These are phyloP conservation scores for Cebidichthys violaceus DNA, from an alignment of 2,113 vertebrate species.

Conservation along the genomic window DNA sequence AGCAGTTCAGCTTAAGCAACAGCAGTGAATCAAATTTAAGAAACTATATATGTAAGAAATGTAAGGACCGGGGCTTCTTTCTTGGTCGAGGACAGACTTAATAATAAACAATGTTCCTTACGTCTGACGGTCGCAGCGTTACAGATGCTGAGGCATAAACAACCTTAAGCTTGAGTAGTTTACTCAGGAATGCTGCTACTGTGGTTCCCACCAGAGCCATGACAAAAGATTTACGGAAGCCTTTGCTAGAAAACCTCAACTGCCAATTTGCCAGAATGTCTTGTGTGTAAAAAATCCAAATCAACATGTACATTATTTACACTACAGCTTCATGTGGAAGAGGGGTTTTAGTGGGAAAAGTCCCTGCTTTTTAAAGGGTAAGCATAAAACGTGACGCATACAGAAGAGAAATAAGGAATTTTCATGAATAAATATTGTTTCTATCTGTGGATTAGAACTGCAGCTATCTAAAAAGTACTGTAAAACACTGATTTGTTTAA, in stretches of 20 bases:
- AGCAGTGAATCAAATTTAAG: not conserved
- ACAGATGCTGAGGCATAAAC: constrained; percentile 10
- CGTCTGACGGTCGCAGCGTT: not conserved
- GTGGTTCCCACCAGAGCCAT: constrained; percentile 13
- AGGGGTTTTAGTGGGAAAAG: not conserved
- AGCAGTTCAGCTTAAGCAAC: not conserved
- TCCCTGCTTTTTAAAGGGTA: not conserved
- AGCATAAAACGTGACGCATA: not conserved
- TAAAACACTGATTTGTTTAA: constrained; percentile 38
- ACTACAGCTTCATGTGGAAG: constrained; percentile 3
- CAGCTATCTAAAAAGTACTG: not conserved
- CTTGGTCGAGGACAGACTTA: not conserved
- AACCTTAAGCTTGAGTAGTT: constrained; percentile 9
- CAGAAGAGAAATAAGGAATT: not conserved
- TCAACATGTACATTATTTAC: not conserved
- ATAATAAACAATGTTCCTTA: not conserved
- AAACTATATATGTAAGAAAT: not conserved
- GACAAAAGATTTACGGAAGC: constrained; percentile 27
- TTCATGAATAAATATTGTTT: not conserved
- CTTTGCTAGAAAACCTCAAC: not conserved
- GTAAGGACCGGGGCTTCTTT: too few relatives aligned
- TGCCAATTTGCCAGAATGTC: constrained; percentile 3
- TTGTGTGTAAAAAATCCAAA: constrained; percentile 16
- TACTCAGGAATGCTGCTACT: constrained; percentile 27
- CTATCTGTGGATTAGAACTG: not conserved